These are phyloP conservation scores for Podargus strigoides DNA, from an alignment of 2,797 vertebrate genomes.

Conservation along the genomic window DNA sequence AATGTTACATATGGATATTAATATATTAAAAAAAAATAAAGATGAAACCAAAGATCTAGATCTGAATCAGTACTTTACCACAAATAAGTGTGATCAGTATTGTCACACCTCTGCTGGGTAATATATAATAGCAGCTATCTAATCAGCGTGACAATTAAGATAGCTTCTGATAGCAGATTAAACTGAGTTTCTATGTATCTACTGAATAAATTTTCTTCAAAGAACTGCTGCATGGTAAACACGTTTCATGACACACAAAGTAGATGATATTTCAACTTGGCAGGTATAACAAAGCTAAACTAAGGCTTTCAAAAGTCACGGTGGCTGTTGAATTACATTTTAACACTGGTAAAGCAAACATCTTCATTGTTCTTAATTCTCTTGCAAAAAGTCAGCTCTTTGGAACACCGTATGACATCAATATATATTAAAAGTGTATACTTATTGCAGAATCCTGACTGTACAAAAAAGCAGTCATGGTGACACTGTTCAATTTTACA, in stretches of 20 bases:
- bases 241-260: not conserved
- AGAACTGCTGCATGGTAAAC: not conserved
- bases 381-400: not conserved
- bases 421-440: not conserved
- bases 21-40: not conserved
- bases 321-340: not conserved
- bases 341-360: not conserved
- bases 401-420: not conserved
- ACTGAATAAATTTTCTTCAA: not conserved
- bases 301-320: not conserved
- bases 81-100: not conserved
- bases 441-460: not conserved
- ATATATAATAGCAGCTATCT: constrained; percentile 1
- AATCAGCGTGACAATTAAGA: constrained; percentile 14
- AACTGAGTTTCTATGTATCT: not conserved
- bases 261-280: not conserved
- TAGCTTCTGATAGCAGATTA: not conserved
- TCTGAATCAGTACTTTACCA: not conserved
- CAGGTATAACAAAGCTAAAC: not conserved
- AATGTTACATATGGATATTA: not conserved
- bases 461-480: not conserved
- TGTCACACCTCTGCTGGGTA: not conserved
- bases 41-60: not conserved
- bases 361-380: not conserved
- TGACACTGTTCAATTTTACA: not conserved